Base-by-base conservation (phyloP, 2,888 invertebrate genomes). In the Cartodere bifasciata region DNA sequence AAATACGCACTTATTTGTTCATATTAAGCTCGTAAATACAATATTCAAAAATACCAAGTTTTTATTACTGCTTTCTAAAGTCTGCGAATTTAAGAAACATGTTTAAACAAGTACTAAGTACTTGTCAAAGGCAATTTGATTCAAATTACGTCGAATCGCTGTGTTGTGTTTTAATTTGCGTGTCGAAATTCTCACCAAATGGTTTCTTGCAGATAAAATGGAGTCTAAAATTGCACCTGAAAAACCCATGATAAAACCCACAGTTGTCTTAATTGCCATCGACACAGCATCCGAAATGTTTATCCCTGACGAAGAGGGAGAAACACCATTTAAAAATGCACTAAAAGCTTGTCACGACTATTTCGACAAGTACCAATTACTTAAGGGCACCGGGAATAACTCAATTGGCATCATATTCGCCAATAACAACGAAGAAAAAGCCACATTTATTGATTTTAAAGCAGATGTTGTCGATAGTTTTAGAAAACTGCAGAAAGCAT, bases 221-320 rank as follows among this genome's bases (percentile, higher is more conserved):
- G n/a, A n/a, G n/a, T n/a, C n/a, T n/a, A n/a, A n/a, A n/a, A n/a
- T n/a, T n/a, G n/a, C n/a, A n/a, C n/a, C n/a, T 17, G 20, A 17
- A 17, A 7, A 7, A 6, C 20, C 20, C 20, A 9, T 7, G 5
- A 47, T 42, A 32, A 46, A 48, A 34, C 47, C 47, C 9, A 42
- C 49, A 1, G 53, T 45, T 35, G 46, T 53, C 5, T 30, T 53
- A n/a, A 41, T 55, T 14, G 49, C 46, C 4, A 47, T 55, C 4
- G 54, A 55, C 34, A 48, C 50, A 1, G 44, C 50, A 31, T 35
- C 46, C 6, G 35, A 39, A 11, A 53, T 53, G 52, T 55, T 53
- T 31, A 31, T 37, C 28, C 31, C 39, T 12, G 36, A 40, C 11
- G 41, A 39, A 11, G 22, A 34, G 12, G 38, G 37, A 5, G 30